These are phyloP conservation scores for Drusus annulatus DNA, from an alignment of 1,140 invertebrate species.

Conservation along the genomic window DNA sequence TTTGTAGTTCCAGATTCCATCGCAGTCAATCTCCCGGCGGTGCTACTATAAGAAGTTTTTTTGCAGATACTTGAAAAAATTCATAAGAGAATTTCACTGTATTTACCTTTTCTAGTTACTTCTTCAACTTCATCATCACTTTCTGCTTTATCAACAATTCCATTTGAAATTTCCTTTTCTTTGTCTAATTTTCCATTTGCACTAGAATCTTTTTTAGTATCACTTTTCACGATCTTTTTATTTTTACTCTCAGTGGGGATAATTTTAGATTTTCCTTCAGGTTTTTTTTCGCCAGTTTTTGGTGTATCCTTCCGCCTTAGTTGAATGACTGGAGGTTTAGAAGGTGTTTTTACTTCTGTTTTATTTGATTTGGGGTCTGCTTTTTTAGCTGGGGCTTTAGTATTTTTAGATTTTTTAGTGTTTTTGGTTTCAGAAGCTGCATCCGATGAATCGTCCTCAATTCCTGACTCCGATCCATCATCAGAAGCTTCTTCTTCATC, in stretches of 20 bases:
- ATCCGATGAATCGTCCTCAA: slow-evolving; percentile 47
- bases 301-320: too few species aligned
- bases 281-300: too few species aligned
- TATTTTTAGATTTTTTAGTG: slow-evolving; percentile 29
- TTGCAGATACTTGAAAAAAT: too few species aligned
- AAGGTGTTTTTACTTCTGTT: background rate
- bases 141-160: background rate
- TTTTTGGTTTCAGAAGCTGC: slow-evolving; percentile 26
- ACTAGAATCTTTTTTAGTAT: slow-evolving; percentile 20
- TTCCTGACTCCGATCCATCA: slow-evolving; percentile 42
- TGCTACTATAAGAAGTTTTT: too few species aligned
- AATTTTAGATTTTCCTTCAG: too few species aligned
- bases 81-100: too few species aligned
- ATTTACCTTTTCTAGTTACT: slow-evolving; percentile 33
- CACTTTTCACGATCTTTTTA: background rate
- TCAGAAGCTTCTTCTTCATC: slow-evolving; percentile 22
- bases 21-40: too few species aligned
- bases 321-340: slow-evolving; percentile 1
- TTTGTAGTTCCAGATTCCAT: too few species aligned
- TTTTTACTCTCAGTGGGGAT: background rate
- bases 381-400: slow-evolving; percentile 28
- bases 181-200: background rate
- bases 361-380: slow-evolving; percentile 16
- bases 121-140: slow-evolving; percentile 1
- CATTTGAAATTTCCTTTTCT: background rate